phyloP scores from a whole-genome alignment of 2,797 vertebrate species.

The Sebastes baramenuke region DNA sequence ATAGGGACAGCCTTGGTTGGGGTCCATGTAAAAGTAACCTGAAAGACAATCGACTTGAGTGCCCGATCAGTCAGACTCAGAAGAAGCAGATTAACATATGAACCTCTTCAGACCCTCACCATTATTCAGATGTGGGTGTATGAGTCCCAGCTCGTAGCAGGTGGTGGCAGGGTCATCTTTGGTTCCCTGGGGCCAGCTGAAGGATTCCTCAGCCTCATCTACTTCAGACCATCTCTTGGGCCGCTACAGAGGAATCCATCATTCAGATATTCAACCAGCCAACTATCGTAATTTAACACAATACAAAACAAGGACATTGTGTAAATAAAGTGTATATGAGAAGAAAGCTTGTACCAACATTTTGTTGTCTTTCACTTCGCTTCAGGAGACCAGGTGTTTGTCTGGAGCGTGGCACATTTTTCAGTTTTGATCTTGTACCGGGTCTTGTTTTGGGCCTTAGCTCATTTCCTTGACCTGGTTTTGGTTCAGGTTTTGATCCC shows the following conservation, averaged over 20 bases:
- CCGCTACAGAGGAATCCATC: constrained; percentile 25
- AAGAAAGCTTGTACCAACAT: constrained; percentile 70
- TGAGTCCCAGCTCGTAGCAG: constrained; percentile 79
- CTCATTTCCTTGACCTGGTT: not conserved
- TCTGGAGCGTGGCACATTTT: not conserved
- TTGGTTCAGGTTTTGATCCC: constrained; percentile 1
- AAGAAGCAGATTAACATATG: not conserved
- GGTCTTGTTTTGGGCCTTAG: constrained; percentile 2
- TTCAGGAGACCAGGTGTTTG: not conserved
- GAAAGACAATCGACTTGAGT: constrained; percentile 15
- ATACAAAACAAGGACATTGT: not conserved
- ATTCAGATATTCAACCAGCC: not conserved
- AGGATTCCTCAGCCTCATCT: constrained; percentile 47
- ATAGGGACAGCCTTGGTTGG: constrained; percentile 82
- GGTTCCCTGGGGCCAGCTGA: constrained; percentile 68
- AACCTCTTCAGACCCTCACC: constrained; percentile 56
- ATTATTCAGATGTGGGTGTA: constrained; percentile 71
- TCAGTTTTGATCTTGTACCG: not conserved
- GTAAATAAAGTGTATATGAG: not conserved
- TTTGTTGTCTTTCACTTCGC: constrained; percentile 44
- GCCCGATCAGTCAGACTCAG: not conserved
- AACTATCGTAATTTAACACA: not conserved
- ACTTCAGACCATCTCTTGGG: constrained; percentile 28
- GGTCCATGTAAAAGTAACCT: constrained; percentile 85
- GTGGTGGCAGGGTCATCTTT: constrained; percentile 78